A percentile compares a stretch with the other conserved stretches of the same genome.
Conservation (phyloP, 35 echinoderm and acorn worm genomes). For the Ptychodera flava region DNA sequence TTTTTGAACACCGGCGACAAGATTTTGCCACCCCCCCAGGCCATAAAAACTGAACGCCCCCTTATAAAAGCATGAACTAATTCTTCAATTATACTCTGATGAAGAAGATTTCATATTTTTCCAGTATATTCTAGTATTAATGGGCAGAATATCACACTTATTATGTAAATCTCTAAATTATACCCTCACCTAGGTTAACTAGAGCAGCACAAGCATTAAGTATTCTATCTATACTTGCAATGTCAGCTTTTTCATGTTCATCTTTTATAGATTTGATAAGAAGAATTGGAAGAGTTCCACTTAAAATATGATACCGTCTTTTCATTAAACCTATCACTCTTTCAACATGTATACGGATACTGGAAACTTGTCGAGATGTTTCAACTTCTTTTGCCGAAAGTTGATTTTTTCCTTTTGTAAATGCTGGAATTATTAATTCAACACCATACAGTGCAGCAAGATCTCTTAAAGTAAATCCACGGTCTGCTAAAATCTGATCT, state of each 20-base stretch:
- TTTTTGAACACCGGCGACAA: too few relatives aligned
- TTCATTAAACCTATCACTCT: slow-evolving; percentile 42
- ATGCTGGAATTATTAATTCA: slow-evolving; percentile 34
- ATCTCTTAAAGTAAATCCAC: slow-evolving; percentile 32
- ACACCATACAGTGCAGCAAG: slow-evolving; percentile 21
- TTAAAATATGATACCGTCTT: slow-evolving; percentile 35
- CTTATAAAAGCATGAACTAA: too few relatives aligned
- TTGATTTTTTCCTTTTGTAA: slow-evolving; percentile 46
- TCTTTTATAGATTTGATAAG: slow-evolving; percentile 38
- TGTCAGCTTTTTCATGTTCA: slow-evolving; percentile 15
- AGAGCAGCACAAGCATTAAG: slow-evolving; percentile 21
- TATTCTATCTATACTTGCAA: slow-evolving; percentile 46
- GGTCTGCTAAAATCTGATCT: slow-evolving; percentile 44
- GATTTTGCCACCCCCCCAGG: too few relatives aligned
- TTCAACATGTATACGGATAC: slow-evolving; percentile 52
- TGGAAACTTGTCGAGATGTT: slow-evolving; percentile 26
- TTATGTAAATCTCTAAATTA: too few relatives aligned
- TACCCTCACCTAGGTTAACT: slow-evolving; percentile 43
- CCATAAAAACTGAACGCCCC: too few relatives aligned
- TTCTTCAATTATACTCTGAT: too few relatives aligned
- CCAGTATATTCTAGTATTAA: too few relatives aligned
- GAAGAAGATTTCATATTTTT: too few relatives aligned
- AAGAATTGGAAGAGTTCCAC: slow-evolving; percentile 21
- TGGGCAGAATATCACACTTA: too few relatives aligned
- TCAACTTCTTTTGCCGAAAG: slow-evolving; percentile 45